phyloP scores from a whole-genome alignment of 2,113 vertebrate species.

The Esox niger region DNA sequence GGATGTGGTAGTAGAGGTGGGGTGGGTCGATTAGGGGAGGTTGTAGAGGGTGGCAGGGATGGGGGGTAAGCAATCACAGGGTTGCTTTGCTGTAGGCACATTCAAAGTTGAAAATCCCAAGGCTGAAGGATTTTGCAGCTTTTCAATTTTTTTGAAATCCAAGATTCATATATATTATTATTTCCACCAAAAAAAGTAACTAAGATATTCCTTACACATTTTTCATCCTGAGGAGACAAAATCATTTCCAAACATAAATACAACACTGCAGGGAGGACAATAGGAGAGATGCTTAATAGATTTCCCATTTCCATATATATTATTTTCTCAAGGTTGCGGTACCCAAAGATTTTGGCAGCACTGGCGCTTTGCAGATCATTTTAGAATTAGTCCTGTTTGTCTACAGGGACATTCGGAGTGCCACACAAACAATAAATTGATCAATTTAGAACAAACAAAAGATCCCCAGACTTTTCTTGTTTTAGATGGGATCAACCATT shows the following conservation, averaged over 20 bases:
- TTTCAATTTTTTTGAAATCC: constrained; percentile 57
- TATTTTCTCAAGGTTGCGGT: constrained; percentile 73
- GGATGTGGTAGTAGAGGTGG: constrained; percentile 60
- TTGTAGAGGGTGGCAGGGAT: constrained; percentile 52
- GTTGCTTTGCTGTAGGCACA: constrained; percentile 71
- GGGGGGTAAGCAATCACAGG: constrained; percentile 67
- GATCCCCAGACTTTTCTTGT: constrained; percentile 71
- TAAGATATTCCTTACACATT: constrained; percentile 65
- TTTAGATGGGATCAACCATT: constrained; percentile 59
- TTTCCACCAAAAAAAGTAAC: constrained; percentile 41
- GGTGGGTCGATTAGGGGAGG: constrained; percentile 50
- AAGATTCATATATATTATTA: constrained; percentile 57
- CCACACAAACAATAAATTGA: constrained; percentile 56
- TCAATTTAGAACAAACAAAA: constrained; percentile 51
- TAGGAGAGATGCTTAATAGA: constrained; percentile 72
- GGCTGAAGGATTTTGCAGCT: constrained; percentile 71
- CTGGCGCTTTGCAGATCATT: constrained; percentile 63
- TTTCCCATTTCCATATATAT: constrained; percentile 79
- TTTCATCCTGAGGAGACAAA: constrained; percentile 78
- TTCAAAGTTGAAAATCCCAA: constrained; percentile 67
- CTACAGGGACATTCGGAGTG: constrained; percentile 60
- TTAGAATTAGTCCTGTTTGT: constrained; percentile 58
- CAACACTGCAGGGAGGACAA: constrained; percentile 74
- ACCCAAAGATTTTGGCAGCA: constrained; percentile 67
- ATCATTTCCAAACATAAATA: constrained; percentile 74